Evolutionary conservation across 2,888 invertebrate species (phyloP).

Genomic region (Nasonovia ribisnigri): DNA sequence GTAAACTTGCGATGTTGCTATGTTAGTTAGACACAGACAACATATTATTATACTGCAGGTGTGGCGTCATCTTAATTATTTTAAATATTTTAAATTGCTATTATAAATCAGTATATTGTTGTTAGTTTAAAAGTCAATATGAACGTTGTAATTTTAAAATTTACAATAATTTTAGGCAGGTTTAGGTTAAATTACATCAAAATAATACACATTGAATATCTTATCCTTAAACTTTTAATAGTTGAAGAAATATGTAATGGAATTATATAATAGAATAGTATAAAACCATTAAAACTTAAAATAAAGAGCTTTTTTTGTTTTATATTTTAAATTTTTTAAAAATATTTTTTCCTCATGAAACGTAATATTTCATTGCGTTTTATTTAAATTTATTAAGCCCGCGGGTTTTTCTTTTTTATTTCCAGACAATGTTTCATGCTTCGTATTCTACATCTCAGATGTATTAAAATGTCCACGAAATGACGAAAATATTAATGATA

Average conservation of each 20-base stretch:
- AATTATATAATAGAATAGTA: constrained; percentile 8
- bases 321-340: not conserved
- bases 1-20: not conserved
- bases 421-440: not conserved
- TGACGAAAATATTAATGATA: constrained; percentile 20
- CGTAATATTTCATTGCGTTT: constrained; percentile 26
- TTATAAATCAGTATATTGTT: not conserved
- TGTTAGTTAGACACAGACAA: not conserved
- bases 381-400: constrained; percentile 34
- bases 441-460: not conserved
- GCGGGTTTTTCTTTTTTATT: not conserved
- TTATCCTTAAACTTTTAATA: not conserved
- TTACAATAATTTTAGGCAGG: not conserved
- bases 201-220: not conserved
- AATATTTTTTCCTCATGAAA: not conserved
- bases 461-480: constrained; percentile 16
- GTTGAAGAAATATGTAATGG: not conserved
- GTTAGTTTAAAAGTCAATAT: not conserved
- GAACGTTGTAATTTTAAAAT: not conserved
- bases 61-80: not conserved
- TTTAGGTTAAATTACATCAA: not conserved
- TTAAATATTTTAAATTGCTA: not conserved
- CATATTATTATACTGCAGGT: no score
- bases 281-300: not conserved
- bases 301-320: not conserved